Evolutionary conservation across 92 coral and sea anemone genomes (phyloP).

Genomic region (Paramuricea clavata): DNA sequence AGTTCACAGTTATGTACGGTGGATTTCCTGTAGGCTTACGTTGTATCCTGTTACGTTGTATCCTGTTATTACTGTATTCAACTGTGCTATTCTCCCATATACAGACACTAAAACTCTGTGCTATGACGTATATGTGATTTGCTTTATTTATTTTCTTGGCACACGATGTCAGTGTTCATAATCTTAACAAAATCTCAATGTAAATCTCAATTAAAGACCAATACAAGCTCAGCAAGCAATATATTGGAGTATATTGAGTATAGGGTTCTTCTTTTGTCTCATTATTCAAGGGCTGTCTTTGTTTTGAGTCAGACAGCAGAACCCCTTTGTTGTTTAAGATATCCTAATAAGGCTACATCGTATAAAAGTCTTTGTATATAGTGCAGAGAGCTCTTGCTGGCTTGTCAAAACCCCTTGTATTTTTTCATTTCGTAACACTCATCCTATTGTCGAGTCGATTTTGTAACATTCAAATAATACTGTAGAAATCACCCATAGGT

Average conservation of each 20-base stretch:
- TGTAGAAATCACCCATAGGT: too few species aligned
- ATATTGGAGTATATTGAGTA: not conserved
- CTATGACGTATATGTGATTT: not conserved
- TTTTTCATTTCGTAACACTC: not conserved
- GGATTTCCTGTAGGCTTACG: too few species aligned
- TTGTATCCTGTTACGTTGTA: too few species aligned
- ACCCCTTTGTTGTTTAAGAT: not conserved
- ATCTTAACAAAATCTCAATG: not conserved
- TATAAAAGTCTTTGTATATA: not conserved
- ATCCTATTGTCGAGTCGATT: not conserved
- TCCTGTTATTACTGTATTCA: too few species aligned
- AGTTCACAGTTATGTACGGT: too few species aligned
- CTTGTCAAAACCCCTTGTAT: not conserved
- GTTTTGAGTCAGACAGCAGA: slow-evolving; percentile 7
- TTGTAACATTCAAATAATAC: not conserved
- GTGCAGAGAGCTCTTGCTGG: slow-evolving; percentile 12
- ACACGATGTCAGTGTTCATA: not conserved
- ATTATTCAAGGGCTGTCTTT: slow-evolving; percentile 3
- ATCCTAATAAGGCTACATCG: slow-evolving; percentile 24
- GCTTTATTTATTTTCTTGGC: not conserved
- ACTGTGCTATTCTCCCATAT: not conserved
- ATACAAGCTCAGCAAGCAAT: slow-evolving; percentile 4
- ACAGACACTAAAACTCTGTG: not conserved
- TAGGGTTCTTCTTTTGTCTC: not conserved
- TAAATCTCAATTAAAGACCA: not conserved